phyloP scores from a whole-genome alignment of 2,888 invertebrate genomes.

The Formica aserva region DNA sequence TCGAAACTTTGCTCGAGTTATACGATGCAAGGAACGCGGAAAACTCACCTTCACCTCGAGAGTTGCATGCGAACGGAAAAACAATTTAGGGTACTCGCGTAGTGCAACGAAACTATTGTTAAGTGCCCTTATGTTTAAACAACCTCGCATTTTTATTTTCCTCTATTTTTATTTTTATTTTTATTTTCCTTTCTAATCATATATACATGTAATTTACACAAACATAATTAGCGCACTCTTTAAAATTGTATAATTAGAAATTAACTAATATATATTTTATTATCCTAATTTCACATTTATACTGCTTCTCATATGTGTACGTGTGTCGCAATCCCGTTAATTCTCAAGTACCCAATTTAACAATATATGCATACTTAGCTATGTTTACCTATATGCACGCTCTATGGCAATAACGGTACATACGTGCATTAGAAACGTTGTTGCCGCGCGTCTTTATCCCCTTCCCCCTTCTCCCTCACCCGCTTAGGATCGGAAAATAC shows the following conservation, averaged over 20 bases:
- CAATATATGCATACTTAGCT: not conserved
- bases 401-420: constrained; percentile 44
- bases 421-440: constrained; percentile 61
- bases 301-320: not conserved
- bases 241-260: not conserved
- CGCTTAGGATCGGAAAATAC: not conserved
- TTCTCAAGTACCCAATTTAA: not conserved
- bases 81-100: not conserved
- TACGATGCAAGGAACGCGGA: constrained; percentile 4
- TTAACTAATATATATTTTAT: not conserved
- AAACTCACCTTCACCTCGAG: constrained; percentile 14
- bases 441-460: constrained; percentile 39
- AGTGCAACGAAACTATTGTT: not conserved
- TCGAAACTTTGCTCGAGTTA: constrained; percentile 3
- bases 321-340: constrained; percentile 15
- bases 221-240: not conserved
- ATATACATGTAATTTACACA: not conserved
- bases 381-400: not conserved
- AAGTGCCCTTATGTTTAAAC: not conserved
- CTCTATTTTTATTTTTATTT: not conserved
- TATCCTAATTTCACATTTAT: not conserved
- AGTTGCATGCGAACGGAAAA: constrained; percentile 28
- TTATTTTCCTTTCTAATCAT: not conserved
- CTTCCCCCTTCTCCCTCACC: too few relatives aligned
- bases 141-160: not conserved